Conservation (phyloP, 2,797 vertebrate genomes). For the Gymnoscopelus braueri region DNA sequence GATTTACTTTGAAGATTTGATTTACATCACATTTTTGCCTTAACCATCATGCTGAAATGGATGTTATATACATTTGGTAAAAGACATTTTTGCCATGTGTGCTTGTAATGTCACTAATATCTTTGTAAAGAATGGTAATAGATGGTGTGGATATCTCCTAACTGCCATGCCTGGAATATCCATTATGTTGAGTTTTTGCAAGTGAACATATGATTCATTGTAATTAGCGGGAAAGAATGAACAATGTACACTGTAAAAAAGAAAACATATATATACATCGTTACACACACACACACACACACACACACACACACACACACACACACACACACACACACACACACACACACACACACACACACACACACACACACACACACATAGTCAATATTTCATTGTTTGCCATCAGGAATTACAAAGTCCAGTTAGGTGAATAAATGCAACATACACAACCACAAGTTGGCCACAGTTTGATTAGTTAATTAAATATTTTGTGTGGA, state of each 20-base stretch:
- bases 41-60: conserved; percentile 38
- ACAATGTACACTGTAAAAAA: too few relatives aligned
- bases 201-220: not conserved
- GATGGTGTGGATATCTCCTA: conserved; percentile 19
- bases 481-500: too few relatives aligned
- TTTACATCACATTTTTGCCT: conserved; percentile 57
- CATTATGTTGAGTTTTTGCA: not conserved
- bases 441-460: not conserved
- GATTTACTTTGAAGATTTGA: conserved; percentile 68
- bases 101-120: conserved; percentile 48
- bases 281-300: too few relatives aligned
- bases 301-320: too few relatives aligned
- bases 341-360: not conserved
- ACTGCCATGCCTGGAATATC: not conserved
- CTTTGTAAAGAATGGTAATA: conserved; percentile 24
- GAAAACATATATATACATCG: too few relatives aligned
- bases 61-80: conserved; percentile 56
- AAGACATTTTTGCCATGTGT: conserved; percentile 54
- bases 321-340: too few relatives aligned
- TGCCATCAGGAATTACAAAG: not conserved
- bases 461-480: too few relatives aligned
- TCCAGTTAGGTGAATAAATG: not conserved
- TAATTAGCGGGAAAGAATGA: not conserved
- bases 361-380: not conserved
- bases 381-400: not conserved